These are phyloP conservation scores for Nasonia oneida DNA, from an alignment of 2,888 invertebrate genomes.

Conservation along the genomic window DNA sequence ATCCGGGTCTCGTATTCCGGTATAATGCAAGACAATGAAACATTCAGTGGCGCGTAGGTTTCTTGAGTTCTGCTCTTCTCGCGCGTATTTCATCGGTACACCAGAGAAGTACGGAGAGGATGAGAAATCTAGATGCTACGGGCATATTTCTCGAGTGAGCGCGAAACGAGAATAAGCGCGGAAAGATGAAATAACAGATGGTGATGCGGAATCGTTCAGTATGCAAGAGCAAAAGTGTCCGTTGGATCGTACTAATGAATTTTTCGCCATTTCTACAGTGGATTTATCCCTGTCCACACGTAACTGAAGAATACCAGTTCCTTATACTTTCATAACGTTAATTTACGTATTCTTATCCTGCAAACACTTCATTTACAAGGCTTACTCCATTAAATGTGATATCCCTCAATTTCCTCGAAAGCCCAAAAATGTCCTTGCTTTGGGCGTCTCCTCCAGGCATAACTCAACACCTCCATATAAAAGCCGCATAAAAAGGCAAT, in stretches of 20 bases:
- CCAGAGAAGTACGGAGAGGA: background rate
- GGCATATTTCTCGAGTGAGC: background rate
- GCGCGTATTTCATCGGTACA: conserved; percentile 6
- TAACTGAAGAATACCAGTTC: background rate
- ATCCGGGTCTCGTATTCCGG: background rate
- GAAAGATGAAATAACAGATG: background rate
- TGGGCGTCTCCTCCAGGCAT: background rate
- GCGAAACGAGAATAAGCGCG: background rate
- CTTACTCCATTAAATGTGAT: too few relatives aligned
- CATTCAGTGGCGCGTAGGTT: conserved; percentile 30
- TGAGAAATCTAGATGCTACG: background rate
- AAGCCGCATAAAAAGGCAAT: background rate
- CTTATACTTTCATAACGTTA: too few relatives aligned
- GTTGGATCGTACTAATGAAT: background rate
- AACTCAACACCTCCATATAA: background rate
- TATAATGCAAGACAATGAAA: conserved; percentile 42
- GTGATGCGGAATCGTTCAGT: background rate
- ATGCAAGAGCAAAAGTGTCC: background rate
- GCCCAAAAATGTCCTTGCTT: background rate
- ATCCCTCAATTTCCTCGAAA: background rate
- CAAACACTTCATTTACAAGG: too few relatives aligned
- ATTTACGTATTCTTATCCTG: too few relatives aligned
- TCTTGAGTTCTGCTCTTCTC: conserved; percentile 14
- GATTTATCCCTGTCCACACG: too few relatives aligned
- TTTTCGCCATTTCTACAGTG: background rate